Base-by-base conservation (phyloP, 2,113 vertebrate genomes). In the Girardinichthys multiradiatus region DNA sequence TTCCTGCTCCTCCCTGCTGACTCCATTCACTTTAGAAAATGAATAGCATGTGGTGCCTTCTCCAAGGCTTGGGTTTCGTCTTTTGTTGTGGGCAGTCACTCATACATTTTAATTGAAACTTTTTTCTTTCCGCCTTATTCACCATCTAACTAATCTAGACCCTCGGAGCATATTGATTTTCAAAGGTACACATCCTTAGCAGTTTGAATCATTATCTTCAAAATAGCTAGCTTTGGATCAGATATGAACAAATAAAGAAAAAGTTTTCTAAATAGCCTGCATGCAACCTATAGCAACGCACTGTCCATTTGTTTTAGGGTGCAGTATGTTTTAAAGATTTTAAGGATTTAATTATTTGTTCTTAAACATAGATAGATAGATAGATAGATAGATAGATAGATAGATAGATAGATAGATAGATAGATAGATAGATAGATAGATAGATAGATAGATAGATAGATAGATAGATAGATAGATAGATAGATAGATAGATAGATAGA, bases 41-140 rank as follows among this genome's bases (percentile, higher is more conserved):
- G 70, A 93, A 90, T 88, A 89, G 84, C 90, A 90, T 92, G 86
- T 89, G 91, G 74, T 80, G 85, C 79, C 85, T 71, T 91, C 84
- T 72, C 76, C 71, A 33, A 69, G 83, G 81, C 85, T 91, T 85
- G 64, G 80, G 86, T 91, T 92, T 93, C 85, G 2, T 76, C 84
- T 88, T 92, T 92, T 90, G 83, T 91, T 93, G 89, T 87, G 86
- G 57, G 27, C 76, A 86, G 83, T 86, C 81, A 84, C 76, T 80
- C 86, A 78, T 83, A 75, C 77, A 83, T 90, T 90, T 90, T 90
- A 90, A 91, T 92, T 91, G 76, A 90, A 89, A 81, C 57, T 73
- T 83, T 75, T 80, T 74, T 19, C 71, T 81, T 57, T 81, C 67
- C 29, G 69, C 78, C 58, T 75, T 73, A 68, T 82, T 70, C 60